Evolutionary conservation across 2,797 vertebrate genomes (phyloP), one percentile per base, ranked within the genome.

Genomic region (Urophycis tenuis): DNA sequence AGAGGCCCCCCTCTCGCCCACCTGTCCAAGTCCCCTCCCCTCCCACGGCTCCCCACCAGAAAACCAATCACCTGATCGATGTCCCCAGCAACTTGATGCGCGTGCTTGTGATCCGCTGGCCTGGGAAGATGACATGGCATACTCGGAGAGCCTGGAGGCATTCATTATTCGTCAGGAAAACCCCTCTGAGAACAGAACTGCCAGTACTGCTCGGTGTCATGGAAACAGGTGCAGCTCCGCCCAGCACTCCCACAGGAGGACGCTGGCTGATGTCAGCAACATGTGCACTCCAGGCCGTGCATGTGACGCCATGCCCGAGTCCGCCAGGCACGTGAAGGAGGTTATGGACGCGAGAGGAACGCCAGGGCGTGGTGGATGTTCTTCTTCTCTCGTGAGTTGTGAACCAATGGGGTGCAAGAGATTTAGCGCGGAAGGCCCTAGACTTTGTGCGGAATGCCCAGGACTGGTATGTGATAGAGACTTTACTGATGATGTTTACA

Each of bases 71-170:
- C n/a, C n/a, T n/a, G n/a, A n/a, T n/a, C n/a, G n/a, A n/a, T n/a
- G n/a, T n/a, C n/a, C n/a, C n/a, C n/a, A 80, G 41, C 29, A 34
- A 14, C 71, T 35, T 30, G 33, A 77, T 64, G 77, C 79, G 1
- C 49, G 53, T 71, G 34, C 64, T 17, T 80, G 85, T 1, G 64
- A 30, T 72, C 85, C 86, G 0, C 30, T 82, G 60, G 79, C 31
- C 22, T 91, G 87, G 89, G 86, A 88, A 8, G 53, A 64, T 2
- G 86, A 92, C 74, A 79, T 89, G 29, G 88, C 87, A 72, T 87
- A 91, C 31, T 92, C 91, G n/a, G 91, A 93, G 82, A 88, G 90
- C 82, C 86, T 92, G 2, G 76, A 83, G 35, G 86, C 82, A 10
- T 91, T 89, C 86, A 41, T 90, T 11, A n/a, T 19, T n/a, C 81